Base-by-base conservation (phyloP, 92 coral and sea anemone genomes). In the Plumapathes pennacea region DNA sequence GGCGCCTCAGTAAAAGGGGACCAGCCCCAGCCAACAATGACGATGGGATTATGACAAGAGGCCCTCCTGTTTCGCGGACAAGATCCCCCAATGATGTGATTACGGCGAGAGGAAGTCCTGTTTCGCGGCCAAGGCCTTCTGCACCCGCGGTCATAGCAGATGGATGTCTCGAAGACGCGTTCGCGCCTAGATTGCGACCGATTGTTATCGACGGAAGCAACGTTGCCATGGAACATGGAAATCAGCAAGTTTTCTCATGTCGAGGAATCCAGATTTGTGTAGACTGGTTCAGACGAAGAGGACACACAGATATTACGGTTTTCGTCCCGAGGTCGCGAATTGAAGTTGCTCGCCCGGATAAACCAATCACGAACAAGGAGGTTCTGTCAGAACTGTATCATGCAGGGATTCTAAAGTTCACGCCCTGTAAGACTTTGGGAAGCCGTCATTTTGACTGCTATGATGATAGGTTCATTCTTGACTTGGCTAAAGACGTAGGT, bases 201-300 rank as follows among this genome's bases (percentile, higher is more conserved):
- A 56, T 94, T 21, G 95, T 94, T 33, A 94, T 94, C 29, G 99
- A 94, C 63, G 99, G 97, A 7, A 94, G 99, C 64, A 94, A 94
- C 41, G 99, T 94, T 32, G 99, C 99, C 5, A 94, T 94, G 99
- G 67, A 72, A 43, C 99, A 94, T 39, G 99, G 99, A 1, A 85
- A 89, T 22, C 96, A 94, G 58, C 61, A 49, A 24, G 61, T 69
- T 2, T 94, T 94, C 64, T 94, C 99, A 0, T 89, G 97, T 61
- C 89, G 77, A 4, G 99, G 99, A 8, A 94, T 94, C 32, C 48
- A 53, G 15, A 74, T 94, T 25, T 88, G 96, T 60, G 97, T 94
- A 38, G 77, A 77, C 18, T 89, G 72, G 62, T 94, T 94, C 38
- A 32, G 55, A 29, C 31, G 52, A 45, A 64, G 99, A 64, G 99